A percentile compares a stretch with the other conserved stretches of the same genome.
phyloP scores from a whole-genome alignment of 2,888 invertebrate genomes.

The Ctena decussata region DNA sequence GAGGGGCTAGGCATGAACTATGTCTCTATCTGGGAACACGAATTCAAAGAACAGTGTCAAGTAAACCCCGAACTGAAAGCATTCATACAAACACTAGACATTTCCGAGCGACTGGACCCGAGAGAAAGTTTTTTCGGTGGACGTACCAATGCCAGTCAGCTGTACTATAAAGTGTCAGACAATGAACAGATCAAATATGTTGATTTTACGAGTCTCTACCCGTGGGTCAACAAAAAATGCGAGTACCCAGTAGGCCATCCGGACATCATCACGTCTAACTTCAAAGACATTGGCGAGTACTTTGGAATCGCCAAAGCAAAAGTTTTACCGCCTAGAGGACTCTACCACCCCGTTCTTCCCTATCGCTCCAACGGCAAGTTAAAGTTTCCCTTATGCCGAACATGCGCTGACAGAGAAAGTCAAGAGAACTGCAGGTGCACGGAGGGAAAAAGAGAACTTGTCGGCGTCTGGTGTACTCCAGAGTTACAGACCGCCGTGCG shows the following conservation, averaged over 20 bases:
- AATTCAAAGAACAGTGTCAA: not conserved
- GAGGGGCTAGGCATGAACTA: not conserved
- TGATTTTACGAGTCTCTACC: conserved; percentile 55
- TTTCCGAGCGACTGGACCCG: conserved; percentile 53
- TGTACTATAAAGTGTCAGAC: conserved; percentile 50
- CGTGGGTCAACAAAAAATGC: conserved; percentile 70
- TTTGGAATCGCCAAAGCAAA: conserved; percentile 22
- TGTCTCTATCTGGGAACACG: conserved; percentile 10
- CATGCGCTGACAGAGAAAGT: conserved; percentile 63
- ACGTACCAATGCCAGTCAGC: conserved; percentile 68
- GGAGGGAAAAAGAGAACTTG: not conserved
- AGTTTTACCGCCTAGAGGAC: conserved; percentile 20
- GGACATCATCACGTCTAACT: not conserved
- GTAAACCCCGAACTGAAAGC: not conserved
- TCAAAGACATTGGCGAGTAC: conserved; percentile 2
- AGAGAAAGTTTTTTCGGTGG: conserved; percentile 77
- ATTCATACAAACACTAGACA: conserved; percentile 1
- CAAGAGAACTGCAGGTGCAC: conserved; percentile 67
- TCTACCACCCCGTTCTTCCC: conserved; percentile 31
- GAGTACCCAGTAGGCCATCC: conserved; percentile 71
- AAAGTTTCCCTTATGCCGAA: conserved; percentile 82
- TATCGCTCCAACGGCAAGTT: conserved; percentile 48
- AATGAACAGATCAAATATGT: conserved; percentile 58
- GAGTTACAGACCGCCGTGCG: conserved; percentile 5
- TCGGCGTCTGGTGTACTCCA: not conserved